Percentiles rank a stretch among this genome's conserved stretches.
Evolutionary conservation across 2,113 vertebrate species (phyloP).

Genomic region (Pleuronectes platessa): DNA sequence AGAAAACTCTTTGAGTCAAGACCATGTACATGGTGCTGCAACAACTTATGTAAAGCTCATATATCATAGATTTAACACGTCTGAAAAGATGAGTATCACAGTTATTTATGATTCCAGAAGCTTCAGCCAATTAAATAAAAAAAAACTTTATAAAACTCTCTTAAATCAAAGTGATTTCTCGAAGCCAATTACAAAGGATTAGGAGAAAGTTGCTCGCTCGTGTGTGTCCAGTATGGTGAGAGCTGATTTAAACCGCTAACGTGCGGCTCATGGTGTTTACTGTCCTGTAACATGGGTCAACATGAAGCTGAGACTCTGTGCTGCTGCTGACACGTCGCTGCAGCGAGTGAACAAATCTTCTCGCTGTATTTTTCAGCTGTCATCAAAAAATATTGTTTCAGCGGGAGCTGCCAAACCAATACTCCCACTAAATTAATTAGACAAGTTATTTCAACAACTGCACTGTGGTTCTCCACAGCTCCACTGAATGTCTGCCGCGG

Average conservation of each 20-base stretch:
- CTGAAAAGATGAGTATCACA: too few species aligned
- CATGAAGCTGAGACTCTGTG: conserved; percentile 8
- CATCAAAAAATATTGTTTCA: conserved; percentile 53
- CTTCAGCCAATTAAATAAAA: too few species aligned
- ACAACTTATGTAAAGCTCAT: too few species aligned
- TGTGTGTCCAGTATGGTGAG: conserved; percentile 6
- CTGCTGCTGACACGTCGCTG: conserved; percentile 6
- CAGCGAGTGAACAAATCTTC: neutral
- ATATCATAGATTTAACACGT: too few species aligned
- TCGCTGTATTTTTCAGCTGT: conserved; percentile 35
- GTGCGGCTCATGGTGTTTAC: conserved; percentile 16
- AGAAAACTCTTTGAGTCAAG: too few species aligned
- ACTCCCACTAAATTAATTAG: conserved; percentile 65
- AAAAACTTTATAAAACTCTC: neutral
- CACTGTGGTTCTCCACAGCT: conserved; percentile 46
- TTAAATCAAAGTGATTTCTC: neutral
- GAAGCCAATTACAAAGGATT: neutral
- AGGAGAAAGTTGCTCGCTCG: neutral
- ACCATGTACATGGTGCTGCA: too few species aligned
- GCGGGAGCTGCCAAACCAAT: conserved; percentile 49
- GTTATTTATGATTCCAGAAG: too few species aligned
- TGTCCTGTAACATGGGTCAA: conserved; percentile 26
- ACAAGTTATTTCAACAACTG: conserved; percentile 51
- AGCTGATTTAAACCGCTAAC: conserved; percentile 1
- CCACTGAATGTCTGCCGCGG: conserved; percentile 39